Conservation (phyloP, 37 sponge, comb jelly and placozoan species). For the Agelas oroides region DNA sequence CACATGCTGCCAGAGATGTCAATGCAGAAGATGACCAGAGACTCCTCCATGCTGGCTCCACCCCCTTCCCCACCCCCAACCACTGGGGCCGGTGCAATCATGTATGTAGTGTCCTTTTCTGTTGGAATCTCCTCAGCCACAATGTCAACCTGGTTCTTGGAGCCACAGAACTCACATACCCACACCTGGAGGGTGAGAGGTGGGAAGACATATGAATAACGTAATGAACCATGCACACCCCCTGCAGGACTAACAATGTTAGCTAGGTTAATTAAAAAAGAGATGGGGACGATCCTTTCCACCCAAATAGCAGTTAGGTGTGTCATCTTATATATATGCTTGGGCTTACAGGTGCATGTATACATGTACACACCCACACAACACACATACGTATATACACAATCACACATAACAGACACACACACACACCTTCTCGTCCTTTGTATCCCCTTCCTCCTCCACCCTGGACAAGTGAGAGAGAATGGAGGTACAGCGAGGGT, state of each 20-base stretch:
- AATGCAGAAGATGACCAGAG: constrained; percentile 83
- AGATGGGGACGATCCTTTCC: too few relatives aligned
- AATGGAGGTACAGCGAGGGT: constrained; percentile 65
- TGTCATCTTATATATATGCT: too few relatives aligned
- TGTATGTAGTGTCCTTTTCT: constrained; percentile 77
- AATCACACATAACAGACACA: too few relatives aligned
- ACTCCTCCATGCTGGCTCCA: constrained; percentile 34
- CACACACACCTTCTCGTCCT: neutral
- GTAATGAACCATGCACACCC: neutral
- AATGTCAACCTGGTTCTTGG: constrained; percentile 72
- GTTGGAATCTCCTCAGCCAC: constrained; percentile 82
- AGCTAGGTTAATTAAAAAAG: neutral
- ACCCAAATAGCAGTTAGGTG: too few relatives aligned
- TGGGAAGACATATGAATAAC: neutral
- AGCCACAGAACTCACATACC: constrained; percentile 91
- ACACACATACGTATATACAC: too few relatives aligned
- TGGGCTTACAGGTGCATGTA: too few relatives aligned
- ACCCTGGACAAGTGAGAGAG: constrained; percentile 73
- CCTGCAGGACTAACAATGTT: neutral
- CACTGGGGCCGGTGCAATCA: constrained; percentile 61
- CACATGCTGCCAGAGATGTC: constrained; percentile 93
- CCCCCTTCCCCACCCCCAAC: constrained; percentile 14
- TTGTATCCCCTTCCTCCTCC: neutral
- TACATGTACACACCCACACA: too few relatives aligned
- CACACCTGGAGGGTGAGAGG: constrained; percentile 56